A percentile compares a stretch with the other conserved stretches of the same genome.
Evolutionary conservation across 1,140 invertebrate species (phyloP).

Genomic region (Eriosoma lanigerum): DNA sequence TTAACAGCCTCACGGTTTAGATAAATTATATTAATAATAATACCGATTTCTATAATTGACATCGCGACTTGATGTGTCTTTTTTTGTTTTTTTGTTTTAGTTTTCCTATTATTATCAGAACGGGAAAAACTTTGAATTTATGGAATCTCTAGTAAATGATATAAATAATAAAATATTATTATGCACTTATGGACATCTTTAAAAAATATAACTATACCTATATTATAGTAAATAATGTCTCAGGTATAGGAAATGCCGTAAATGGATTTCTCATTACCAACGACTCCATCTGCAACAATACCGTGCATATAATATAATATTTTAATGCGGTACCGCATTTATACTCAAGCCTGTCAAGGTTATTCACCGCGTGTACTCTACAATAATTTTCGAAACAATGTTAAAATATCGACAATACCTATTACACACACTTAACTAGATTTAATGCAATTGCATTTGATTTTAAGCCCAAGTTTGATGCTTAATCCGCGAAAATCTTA

Average conservation of each 20-base stretch:
- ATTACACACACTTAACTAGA: too few relatives aligned
- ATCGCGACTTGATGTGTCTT: not conserved
- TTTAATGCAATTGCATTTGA: too few relatives aligned
- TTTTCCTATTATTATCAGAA: not conserved
- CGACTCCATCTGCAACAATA: not conserved
- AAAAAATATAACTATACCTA: conserved; percentile 6
- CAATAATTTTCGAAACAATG: too few relatives aligned
- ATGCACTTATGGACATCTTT: not conserved
- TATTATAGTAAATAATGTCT: too few relatives aligned
- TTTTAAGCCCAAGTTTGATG: too few relatives aligned
- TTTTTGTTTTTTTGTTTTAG: not conserved
- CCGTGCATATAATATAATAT: not conserved
- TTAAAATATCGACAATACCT: too few relatives aligned
- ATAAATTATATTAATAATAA: not conserved
- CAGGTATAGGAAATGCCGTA: conserved; percentile 12
- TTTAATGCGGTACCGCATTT: too few relatives aligned
- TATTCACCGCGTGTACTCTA: not conserved
- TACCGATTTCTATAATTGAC: conserved; percentile 1
- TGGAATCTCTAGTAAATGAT: not conserved
- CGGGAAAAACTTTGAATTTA: conserved; percentile 8
- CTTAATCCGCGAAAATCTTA: too few relatives aligned
- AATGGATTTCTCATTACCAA: conserved; percentile 31
- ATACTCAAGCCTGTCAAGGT: too few relatives aligned
- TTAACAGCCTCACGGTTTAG: not conserved
- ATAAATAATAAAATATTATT: not conserved